Percentiles rank a stretch among this genome's conserved stretches.
Evolutionary conservation across 2,888 invertebrate genomes (phyloP).

Genomic region (Gandaritis pyraliata): DNA sequence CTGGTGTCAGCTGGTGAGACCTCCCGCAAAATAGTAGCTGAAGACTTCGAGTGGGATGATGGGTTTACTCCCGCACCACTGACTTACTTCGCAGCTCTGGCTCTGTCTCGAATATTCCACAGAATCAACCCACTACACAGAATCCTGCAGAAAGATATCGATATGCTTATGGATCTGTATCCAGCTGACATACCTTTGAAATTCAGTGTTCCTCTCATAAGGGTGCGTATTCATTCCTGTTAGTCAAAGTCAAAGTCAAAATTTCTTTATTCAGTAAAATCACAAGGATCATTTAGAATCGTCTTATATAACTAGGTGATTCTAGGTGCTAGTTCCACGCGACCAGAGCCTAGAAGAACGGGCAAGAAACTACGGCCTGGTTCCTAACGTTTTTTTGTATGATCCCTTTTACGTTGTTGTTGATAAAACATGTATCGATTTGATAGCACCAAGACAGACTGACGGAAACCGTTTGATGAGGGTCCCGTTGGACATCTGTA

Average conservation of each 20-base stretch:
- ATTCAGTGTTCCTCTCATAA: conserved; percentile 80
- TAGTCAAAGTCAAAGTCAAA: too few relatives aligned
- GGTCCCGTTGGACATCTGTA: conserved; percentile 20
- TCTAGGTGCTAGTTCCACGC: too few relatives aligned
- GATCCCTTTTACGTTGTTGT: too few relatives aligned
- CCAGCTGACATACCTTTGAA: conserved; percentile 85
- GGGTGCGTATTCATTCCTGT: conserved; percentile 55
- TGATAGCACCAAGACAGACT: conserved; percentile 5
- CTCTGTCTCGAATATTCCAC: conserved; percentile 71
- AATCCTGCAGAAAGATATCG: conserved; percentile 83
- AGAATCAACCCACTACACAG: conserved; percentile 80
- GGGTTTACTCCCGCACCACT: conserved; percentile 72
- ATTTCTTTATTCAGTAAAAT: too few relatives aligned
- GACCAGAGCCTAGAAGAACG: too few relatives aligned
- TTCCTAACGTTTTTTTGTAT: too few relatives aligned
- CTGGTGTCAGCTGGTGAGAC: conserved; percentile 57
- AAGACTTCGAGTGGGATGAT: conserved; percentile 78
- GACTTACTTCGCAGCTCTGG: conserved; percentile 61
- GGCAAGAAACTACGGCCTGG: too few relatives aligned
- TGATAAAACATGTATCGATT: conserved; percentile 5
- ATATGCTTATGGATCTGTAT: conserved; percentile 85
- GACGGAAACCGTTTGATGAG: conserved; percentile 21
- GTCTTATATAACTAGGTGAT: too few relatives aligned
- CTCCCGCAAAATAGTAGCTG: conserved; percentile 65
- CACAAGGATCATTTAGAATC: too few relatives aligned